Conservation (phyloP, 2,797 vertebrate genomes). For the Serranus cabrilla region DNA sequence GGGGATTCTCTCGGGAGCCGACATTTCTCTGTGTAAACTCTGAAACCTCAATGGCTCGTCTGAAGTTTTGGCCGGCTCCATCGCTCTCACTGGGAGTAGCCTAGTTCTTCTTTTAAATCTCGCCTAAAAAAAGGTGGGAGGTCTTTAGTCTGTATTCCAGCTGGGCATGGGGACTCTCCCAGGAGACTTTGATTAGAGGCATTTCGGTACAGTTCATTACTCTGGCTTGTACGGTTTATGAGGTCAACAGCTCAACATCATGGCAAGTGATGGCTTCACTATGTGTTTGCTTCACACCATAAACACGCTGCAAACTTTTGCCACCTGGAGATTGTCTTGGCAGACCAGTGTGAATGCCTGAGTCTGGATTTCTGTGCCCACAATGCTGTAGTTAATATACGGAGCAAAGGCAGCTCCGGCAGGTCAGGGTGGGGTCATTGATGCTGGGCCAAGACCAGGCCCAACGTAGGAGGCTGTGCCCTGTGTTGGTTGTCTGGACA, state of each 20-base stretch:
- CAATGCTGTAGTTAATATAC: neutral
- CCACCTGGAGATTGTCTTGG: constrained; percentile 2
- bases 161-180: constrained; percentile 22
- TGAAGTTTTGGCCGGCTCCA: constrained; percentile 37
- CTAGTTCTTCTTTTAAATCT: constrained; percentile 53
- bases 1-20: constrained; percentile 41
- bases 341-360: constrained; percentile 1
- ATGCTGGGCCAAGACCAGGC: constrained; percentile 41
- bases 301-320: constrained; percentile 6
- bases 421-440: constrained; percentile 48
- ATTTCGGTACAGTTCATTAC: constrained; percentile 51
- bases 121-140: constrained; percentile 49
- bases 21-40: constrained; percentile 44
- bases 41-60: constrained; percentile 37
- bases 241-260: constrained; percentile 14
- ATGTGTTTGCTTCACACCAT: neutral
- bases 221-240: constrained; percentile 27
- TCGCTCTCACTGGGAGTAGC: constrained; percentile 59
- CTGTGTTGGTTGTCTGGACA: constrained; percentile 65
- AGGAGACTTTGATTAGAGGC: constrained; percentile 47
- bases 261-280: constrained; percentile 34
- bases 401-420: neutral
- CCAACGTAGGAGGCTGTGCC: constrained; percentile 13
- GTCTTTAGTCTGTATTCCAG: constrained; percentile 46
- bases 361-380: neutral